Evolutionary conservation across 2,888 invertebrate genomes (phyloP).

Genomic region (Scrobipalpa costella): DNA sequence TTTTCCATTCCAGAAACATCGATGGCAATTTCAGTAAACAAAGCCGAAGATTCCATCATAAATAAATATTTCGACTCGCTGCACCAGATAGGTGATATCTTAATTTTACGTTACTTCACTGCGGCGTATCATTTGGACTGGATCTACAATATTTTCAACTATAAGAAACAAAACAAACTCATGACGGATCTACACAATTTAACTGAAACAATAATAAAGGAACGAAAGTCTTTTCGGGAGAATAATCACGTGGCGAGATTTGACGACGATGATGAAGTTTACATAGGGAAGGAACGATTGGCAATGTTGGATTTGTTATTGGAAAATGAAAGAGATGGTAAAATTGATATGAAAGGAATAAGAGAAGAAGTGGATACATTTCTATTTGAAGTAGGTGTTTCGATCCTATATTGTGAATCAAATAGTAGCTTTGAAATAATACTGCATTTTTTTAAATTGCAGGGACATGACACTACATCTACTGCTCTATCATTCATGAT

Average conservation of each 20-base stretch:
- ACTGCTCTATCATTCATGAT: constrained; percentile 48
- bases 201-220: constrained; percentile 67
- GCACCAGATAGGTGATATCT: constrained; percentile 42
- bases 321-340: constrained; percentile 73
- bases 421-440: not conserved
- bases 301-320: constrained; percentile 83
- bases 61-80: constrained; percentile 66
- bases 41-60: constrained; percentile 39
- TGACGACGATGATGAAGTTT: constrained; percentile 28
- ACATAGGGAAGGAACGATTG: constrained; percentile 64
- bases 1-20: constrained; percentile 52
- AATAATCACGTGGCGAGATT: not conserved
- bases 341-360: constrained; percentile 78
- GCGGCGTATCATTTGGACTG: constrained; percentile 23
- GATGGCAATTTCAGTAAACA: constrained; percentile 75
- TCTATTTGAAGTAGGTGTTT: constrained; percentile 84
- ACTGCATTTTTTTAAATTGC: constrained; percentile 6
- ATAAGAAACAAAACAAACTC: constrained; percentile 36
- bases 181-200: constrained; percentile 68
- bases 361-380: constrained; percentile 85
- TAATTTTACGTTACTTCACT: constrained; percentile 19
- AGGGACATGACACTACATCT: constrained; percentile 68
- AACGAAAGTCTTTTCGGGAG: constrained; percentile 34
- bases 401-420: too few species aligned
- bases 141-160: constrained; percentile 21